Evolutionary conservation across 2,113 vertebrate genomes (phyloP), one percentile per base, ranked within the genome.

Genomic region (Tricholaema leucomelas): DNA sequence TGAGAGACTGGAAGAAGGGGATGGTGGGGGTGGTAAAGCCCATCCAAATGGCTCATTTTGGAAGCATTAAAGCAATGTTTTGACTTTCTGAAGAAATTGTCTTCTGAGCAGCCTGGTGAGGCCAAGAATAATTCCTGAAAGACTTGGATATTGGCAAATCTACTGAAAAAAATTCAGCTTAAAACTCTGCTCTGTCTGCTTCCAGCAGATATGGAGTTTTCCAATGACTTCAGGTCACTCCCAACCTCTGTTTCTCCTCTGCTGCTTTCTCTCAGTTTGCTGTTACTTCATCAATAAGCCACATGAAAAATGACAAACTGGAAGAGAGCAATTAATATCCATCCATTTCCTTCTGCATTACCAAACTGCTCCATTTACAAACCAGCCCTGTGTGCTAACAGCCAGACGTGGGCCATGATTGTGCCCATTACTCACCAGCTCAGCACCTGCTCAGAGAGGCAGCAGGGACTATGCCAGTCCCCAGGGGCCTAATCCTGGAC

Each of bases 311-410:
- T 87, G 64, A 85, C 81, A 81, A 87, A 82, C 56, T 40, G 17
- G 52, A 6, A 13, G 59, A 44, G 24, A 85, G 52, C 35, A 87
- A 95, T 96, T 94, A 87, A 87, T 89, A 88, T 28, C 85, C 59
- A 87, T 91, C 84, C 31, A 21, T 60, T 91, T 81, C 79, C 85
- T 81, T 50, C 56, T 76, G 65, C 72, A 82, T 70, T 60, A 85
- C 80, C 69, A 85, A 50, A 92, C 50, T 2, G 14, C 60, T 87
- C 42, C 64, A 76, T 82, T 87, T 82, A 64, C 88, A 85, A 85
- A 46, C 10, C 78, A 87, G 30, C 74, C 18, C 74, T 74, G 88
- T 15, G 0, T 73, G 66, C 71, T 67, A 25, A 73, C 71, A 55
- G 21, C 59, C 21, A 54, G 44, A 6, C 48, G 67, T 0, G 1